Conservation (phyloP, 53 echinoderm and acorn worm genomes). For the Paracentrotus lividus region DNA sequence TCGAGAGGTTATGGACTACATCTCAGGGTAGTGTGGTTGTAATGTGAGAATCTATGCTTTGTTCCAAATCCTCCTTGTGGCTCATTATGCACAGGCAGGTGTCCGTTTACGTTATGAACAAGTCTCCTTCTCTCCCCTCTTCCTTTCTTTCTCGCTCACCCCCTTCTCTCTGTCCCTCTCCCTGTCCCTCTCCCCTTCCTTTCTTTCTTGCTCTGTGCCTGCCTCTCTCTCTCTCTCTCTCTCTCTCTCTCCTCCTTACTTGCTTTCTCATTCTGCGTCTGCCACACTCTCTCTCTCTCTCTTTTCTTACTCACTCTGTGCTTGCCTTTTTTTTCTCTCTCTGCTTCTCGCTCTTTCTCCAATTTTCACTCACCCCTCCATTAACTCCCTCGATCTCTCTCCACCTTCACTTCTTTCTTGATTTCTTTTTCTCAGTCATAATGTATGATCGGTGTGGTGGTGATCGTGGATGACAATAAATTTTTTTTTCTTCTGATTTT, state of each 20-base stretch:
- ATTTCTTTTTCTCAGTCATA: too few species aligned
- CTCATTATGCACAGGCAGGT: slow-evolving; percentile 56
- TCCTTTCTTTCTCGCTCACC: neutral
- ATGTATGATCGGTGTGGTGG: too few species aligned
- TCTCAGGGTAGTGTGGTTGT: slow-evolving; percentile 54
- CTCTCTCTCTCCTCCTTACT: neutral
- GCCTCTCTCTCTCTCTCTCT: neutral
- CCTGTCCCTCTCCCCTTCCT: neutral
- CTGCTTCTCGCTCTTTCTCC: too few species aligned
- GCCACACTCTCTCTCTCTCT: neutral
- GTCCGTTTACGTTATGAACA: neutral
- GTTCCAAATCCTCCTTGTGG: slow-evolving; percentile 46
- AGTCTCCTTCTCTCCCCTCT: neutral
- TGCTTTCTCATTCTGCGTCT: too few species aligned
- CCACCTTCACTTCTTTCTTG: too few species aligned
- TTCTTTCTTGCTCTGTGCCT: neutral
- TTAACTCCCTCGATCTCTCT: too few species aligned
- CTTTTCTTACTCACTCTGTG: neutral
- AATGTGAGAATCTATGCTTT: slow-evolving; percentile 52
- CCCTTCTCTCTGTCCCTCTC: neutral
- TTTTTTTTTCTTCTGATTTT: too few species aligned
- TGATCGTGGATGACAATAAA: too few species aligned
- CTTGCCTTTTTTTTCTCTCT: too few species aligned
- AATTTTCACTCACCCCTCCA: too few species aligned
- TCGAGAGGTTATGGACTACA: neutral